Evolutionary conservation across 2,797 vertebrate species (phyloP).

Genomic region (Glossophaga mutica): DNA sequence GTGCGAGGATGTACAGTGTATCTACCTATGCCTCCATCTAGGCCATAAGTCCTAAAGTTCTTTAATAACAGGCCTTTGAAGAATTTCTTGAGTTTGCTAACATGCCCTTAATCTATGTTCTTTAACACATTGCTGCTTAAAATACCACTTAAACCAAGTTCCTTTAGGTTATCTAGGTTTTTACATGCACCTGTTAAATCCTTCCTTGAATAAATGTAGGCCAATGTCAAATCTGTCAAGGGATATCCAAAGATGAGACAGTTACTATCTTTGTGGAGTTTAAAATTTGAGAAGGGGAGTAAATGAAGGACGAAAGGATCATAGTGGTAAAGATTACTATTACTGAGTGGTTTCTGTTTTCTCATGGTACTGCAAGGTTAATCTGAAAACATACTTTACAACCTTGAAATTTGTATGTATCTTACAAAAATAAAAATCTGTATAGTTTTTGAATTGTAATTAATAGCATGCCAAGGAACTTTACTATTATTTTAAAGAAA

Average conservation of each 20-base stretch:
- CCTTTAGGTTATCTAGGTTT: neutral
- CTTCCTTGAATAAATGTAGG: neutral
- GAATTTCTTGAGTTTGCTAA: neutral
- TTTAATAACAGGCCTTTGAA: neutral
- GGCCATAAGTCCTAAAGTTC: neutral
- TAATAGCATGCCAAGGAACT: neutral
- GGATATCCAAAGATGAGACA: neutral
- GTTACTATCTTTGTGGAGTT: neutral
- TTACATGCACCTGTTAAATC: conserved; percentile 6
- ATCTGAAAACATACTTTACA: neutral
- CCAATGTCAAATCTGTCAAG: neutral
- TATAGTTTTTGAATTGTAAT: neutral
- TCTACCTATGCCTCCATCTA: too few species aligned
- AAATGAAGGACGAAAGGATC: neutral
- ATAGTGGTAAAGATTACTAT: neutral
- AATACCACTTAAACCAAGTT: neutral
- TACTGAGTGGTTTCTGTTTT: neutral
- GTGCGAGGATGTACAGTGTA: too few species aligned
- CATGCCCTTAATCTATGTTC: neutral
- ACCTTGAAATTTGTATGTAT: neutral
- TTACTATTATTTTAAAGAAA: neutral
- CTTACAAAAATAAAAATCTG: neutral
- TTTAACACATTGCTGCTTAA: neutral
- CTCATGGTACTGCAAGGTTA: neutral
- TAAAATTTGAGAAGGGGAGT: neutral